These are phyloP conservation scores for Gandaritis pyraliata DNA, from an alignment of 2,888 invertebrate genomes.

Conservation along the genomic window DNA sequence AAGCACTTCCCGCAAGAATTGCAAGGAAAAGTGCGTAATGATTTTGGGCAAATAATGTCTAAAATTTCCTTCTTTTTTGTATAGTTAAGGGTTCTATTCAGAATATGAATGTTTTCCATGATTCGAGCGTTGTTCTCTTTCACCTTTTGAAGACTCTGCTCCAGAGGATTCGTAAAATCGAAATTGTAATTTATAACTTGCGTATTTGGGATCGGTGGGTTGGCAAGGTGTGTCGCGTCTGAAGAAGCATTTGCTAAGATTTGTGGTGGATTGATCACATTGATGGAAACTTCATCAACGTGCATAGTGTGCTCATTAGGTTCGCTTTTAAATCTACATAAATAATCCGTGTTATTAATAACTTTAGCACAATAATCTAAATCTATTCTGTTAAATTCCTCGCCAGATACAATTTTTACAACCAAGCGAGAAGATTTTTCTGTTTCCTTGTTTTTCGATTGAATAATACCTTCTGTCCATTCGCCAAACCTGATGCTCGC, in stretches of 20 bases:
- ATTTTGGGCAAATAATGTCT: constrained; percentile 64
- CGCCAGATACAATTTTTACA: constrained; percentile 69
- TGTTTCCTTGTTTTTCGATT: constrained; percentile 56
- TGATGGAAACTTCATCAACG: constrained; percentile 3
- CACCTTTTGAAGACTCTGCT: constrained; percentile 75
- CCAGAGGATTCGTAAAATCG: constrained; percentile 60
- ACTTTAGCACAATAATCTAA: constrained; percentile 68
- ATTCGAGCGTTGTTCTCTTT: constrained; percentile 78
- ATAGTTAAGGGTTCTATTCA: constrained; percentile 74
- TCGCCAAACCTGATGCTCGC: constrained; percentile 59
- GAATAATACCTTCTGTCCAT: constrained; percentile 66
- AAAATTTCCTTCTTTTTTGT: constrained; percentile 76
- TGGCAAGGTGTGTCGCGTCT: not conserved
- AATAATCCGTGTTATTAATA: constrained; percentile 39
- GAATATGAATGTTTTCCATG: constrained; percentile 78
- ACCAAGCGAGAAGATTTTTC: constrained; percentile 68
- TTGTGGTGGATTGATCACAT: constrained; percentile 2
- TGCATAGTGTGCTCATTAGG: not conserved
- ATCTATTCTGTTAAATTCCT: constrained; percentile 61
- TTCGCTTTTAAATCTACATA: constrained; percentile 9
- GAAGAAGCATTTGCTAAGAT: constrained; percentile 7
- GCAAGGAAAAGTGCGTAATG: constrained; percentile 68
- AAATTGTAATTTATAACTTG: constrained; percentile 11
- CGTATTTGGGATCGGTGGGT: not conserved
- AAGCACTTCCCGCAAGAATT: constrained; percentile 77